Evolutionary conservation across 2,113 vertebrate species (phyloP), one percentile per base, ranked within the genome.

Genomic region (Gymnobelideus leadbeateri): DNA sequence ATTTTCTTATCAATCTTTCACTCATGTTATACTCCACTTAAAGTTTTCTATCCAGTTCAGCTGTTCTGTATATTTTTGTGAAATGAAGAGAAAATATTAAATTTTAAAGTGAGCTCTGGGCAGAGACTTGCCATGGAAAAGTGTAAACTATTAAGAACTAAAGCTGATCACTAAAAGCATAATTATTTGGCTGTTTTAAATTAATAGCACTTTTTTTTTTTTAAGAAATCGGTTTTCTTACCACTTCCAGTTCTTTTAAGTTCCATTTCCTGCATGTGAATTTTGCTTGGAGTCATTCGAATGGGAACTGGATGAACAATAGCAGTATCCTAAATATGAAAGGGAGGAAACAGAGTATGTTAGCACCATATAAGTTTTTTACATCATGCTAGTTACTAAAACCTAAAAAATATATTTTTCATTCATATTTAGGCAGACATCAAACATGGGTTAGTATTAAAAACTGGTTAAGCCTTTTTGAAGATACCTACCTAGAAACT

Each of bases 191-290:
- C 2, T 9, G 8, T 61, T 93, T 53, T 6, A 92, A 54, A 51
- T 53, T 68, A 54, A 21, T 46, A 51, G 43, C 4, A 90, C n/a
- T 12, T 50, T 49, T 28, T 19, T 3, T 50, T 49, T 28, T 19
- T 3, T 19, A 0, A 50, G 26, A 6, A 51, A 52, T 19, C 3
- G 92, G 57, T 28, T 43, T 77, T 28, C 97, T 99, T 98, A 99
- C 99, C 99, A 53, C 99, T 99, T 99, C 99, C 99, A 51, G 99
- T 99, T 98, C 99, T 99, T 98, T 99, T 99, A 95, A 99, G 99
- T 96, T 99, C 99, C 99, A 99, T 99, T 98, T 99, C 99, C 98
- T 99, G 99, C 99, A 99, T 99, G 98, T 99, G 99, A 97, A 99
- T 99, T 99, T 99, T 99, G 99, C 99, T 99, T 96, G 99, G 99